These are phyloP conservation scores for Pipa parva DNA, from an alignment of 2,113 vertebrate species.

Conservation along the genomic window DNA sequence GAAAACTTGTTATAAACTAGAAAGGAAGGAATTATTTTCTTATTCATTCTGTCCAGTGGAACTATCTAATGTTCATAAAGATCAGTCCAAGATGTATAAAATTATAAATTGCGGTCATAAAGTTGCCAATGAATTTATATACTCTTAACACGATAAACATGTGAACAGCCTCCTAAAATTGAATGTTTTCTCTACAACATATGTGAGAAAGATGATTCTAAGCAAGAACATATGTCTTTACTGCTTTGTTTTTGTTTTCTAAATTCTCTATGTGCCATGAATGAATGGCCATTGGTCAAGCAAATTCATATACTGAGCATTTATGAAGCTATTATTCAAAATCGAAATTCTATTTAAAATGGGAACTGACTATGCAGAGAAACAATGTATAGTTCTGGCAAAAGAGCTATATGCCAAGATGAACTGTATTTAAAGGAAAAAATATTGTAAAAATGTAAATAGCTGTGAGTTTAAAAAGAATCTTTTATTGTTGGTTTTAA, in stretches of 20 bases:
- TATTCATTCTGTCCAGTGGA: constrained; percentile 62
- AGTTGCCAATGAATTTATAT: constrained; percentile 63
- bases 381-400: constrained; percentile 59
- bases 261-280: constrained; percentile 69
- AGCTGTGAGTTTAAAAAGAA: constrained; percentile 68
- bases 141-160: constrained; percentile 47
- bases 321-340: constrained; percentile 58
- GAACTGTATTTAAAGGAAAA: constrained; percentile 87
- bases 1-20: constrained; percentile 55
- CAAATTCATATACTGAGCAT: constrained; percentile 58
- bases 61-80: constrained; percentile 49
- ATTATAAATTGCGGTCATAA: constrained; percentile 62
- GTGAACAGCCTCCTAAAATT: constrained; percentile 45
- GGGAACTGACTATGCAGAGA: constrained; percentile 65
- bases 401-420: constrained; percentile 72
- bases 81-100: constrained; percentile 75
- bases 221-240: constrained; percentile 59
- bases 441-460: constrained; percentile 74
- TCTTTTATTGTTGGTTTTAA: constrained; percentile 75
- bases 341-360: constrained; percentile 61
- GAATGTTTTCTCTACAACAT: constrained; percentile 44
- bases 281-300: constrained; percentile 54
- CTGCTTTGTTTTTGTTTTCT: constrained; percentile 39
- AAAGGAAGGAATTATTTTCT: constrained; percentile 68
- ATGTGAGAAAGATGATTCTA: constrained; percentile 49